Percentiles rank a stretch among this genome's conserved stretches.
These are phyloP conservation scores for Oxystoma pomonae DNA, from an alignment of 2,888 invertebrate species.

Conservation along the genomic window DNA sequence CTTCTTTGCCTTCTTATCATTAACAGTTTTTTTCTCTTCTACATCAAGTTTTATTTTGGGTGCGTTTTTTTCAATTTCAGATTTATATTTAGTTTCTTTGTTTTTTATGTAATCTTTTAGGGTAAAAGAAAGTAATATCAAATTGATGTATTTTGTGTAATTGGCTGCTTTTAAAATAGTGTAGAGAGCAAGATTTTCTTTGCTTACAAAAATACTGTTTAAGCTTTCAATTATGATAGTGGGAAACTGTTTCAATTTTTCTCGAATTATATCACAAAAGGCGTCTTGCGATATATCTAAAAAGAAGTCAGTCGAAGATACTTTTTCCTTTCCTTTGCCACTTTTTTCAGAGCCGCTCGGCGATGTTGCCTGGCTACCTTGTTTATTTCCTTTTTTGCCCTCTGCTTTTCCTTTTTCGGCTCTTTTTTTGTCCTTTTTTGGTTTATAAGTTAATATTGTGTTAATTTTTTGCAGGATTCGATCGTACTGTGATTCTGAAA, in stretches of 20 bases:
- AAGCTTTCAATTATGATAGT: slow-evolving; percentile 40
- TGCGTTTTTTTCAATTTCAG: slow-evolving; percentile 2
- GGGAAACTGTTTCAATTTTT: slow-evolving; percentile 24
- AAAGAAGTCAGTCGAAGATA: slow-evolving; percentile 31
- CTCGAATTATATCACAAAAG: slow-evolving; percentile 32
- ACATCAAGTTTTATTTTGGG: not conserved
- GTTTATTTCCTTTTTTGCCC: slow-evolving; percentile 7
- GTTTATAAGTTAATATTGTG: slow-evolving; percentile 22
- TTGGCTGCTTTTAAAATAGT: slow-evolving; percentile 36
- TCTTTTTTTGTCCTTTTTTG: slow-evolving; percentile 15
- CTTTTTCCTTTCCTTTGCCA: slow-evolving; percentile 17
- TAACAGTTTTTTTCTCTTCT: not conserved
- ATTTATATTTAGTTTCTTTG: slow-evolving; percentile 19
- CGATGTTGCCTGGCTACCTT: slow-evolving; percentile 14
- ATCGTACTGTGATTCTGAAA: slow-evolving; percentile 36
- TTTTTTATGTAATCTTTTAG: slow-evolving; percentile 28
- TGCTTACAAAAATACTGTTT: slow-evolving; percentile 37
- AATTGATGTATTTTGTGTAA: slow-evolving; percentile 37
- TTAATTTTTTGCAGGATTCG: slow-evolving; percentile 33
- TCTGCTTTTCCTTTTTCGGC: slow-evolving; percentile 16
- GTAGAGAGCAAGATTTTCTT: slow-evolving; percentile 32
- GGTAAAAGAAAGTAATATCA: slow-evolving; percentile 31
- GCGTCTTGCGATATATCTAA: slow-evolving; percentile 33
- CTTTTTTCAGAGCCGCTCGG: slow-evolving; percentile 10
- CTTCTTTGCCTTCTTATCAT: slow-evolving; percentile 11